Evolutionary conservation across 2,797 vertebrate genomes (phyloP).

Genomic region (Danio kyathit): DNA sequence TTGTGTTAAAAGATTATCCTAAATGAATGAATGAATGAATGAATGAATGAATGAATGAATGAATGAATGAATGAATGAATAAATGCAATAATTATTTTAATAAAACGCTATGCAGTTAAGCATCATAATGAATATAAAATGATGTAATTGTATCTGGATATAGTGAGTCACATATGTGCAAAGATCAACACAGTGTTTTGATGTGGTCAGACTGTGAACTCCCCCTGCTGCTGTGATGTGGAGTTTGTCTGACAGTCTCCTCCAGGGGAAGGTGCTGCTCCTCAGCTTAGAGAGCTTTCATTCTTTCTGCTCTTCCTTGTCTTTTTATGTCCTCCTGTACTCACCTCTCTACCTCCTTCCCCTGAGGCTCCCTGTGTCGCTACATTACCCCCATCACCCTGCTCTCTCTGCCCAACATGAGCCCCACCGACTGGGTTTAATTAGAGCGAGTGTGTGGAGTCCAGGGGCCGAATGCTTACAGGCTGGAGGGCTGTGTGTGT

Average conservation of each 20-base stretch:
- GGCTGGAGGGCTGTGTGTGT: not conserved
- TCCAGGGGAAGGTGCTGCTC: constrained; percentile 77
- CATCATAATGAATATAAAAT: too few relatives aligned
- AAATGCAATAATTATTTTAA: too few relatives aligned
- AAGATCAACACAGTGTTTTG: constrained; percentile 63
- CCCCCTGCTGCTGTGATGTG: constrained; percentile 79
- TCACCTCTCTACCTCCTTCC: constrained; percentile 56
- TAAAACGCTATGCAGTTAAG: too few relatives aligned
- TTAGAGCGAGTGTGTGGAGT: constrained; percentile 42
- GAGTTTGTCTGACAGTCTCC: constrained; percentile 82
- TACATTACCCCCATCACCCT: constrained; percentile 21
- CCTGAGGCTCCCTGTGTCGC: constrained; percentile 3
- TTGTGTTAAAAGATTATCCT: too few relatives aligned
- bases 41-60: too few relatives aligned
- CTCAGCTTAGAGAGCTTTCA: constrained; percentile 71
- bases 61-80: too few relatives aligned
- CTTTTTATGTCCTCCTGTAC: constrained; percentile 77
- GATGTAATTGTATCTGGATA: too few relatives aligned
- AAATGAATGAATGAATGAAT: too few relatives aligned
- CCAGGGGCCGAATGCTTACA: constrained; percentile 36
- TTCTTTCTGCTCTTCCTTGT: constrained; percentile 74
- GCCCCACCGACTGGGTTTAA: constrained; percentile 35
- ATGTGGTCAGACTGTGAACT: constrained; percentile 76
- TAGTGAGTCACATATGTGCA: constrained; percentile 32
- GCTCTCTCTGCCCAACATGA: constrained; percentile 13